phyloP scores from a whole-genome alignment of 2,113 vertebrate genomes.

The Grallaria varia region DNA sequence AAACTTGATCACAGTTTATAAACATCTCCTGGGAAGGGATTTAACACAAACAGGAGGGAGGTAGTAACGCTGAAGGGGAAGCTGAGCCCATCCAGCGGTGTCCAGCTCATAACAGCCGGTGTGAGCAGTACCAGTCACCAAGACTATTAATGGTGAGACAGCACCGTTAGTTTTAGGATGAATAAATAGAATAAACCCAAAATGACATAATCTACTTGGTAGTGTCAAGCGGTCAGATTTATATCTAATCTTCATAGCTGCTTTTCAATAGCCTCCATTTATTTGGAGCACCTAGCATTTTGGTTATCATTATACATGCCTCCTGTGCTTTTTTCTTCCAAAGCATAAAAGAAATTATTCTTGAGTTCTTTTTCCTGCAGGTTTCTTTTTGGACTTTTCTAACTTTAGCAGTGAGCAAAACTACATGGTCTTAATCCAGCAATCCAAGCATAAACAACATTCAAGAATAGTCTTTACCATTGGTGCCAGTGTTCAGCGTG shows the following conservation, averaged over 20 bases:
- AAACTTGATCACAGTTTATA: slow-evolving; percentile 4
- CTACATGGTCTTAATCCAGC: not conserved
- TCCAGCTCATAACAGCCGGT: not conserved
- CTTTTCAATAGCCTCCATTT: not conserved
- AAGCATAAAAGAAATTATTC: not conserved
- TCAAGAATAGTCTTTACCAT: not conserved
- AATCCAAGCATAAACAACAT: not conserved
- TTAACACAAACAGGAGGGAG: not conserved
- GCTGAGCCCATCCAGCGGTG: not conserved
- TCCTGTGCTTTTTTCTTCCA: not conserved
- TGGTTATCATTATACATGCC: not conserved
- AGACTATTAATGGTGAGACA: not conserved
- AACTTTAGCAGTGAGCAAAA: not conserved
- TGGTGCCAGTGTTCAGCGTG: not conserved
- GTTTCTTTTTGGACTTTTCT: not conserved
- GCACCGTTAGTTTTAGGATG: not conserved
- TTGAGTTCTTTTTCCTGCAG: not conserved
- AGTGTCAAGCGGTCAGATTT: not conserved
- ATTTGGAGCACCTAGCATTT: not conserved
- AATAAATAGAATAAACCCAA: not conserved
- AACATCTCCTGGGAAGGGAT: not conserved
- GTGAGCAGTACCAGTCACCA: not conserved
- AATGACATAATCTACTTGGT: not conserved
- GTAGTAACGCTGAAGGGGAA: not conserved
- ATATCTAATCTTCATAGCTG: not conserved